These are phyloP conservation scores for Panzeria rudis DNA, from an alignment of 2,888 invertebrate genomes.

Conservation along the genomic window DNA sequence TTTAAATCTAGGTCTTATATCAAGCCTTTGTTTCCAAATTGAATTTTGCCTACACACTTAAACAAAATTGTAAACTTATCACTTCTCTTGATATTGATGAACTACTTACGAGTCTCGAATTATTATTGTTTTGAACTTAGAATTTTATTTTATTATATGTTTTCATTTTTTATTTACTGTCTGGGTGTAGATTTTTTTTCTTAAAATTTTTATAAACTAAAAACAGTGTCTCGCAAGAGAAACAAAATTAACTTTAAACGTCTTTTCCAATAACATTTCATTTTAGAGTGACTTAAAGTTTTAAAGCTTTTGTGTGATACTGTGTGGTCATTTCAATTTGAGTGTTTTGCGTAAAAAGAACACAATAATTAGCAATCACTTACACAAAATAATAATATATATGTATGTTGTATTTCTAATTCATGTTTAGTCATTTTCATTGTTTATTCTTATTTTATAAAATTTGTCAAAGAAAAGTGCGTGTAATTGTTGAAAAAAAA, in stretches of 20 bases:
- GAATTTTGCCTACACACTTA: background rate
- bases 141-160: background rate
- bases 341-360: background rate
- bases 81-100: background rate
- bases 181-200: background rate
- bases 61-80: slow-evolving; percentile 3
- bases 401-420: background rate
- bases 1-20: background rate
- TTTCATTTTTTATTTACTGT: background rate
- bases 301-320: background rate
- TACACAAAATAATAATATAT: background rate
- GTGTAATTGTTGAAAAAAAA: background rate
- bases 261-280: background rate
- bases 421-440: slow-evolving; percentile 1
- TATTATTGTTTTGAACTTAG: background rate
- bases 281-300: background rate
- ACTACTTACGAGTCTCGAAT: background rate
- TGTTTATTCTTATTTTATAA: background rate
- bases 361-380: background rate
- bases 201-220: background rate
- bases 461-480: slow-evolving; percentile 2
- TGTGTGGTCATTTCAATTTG: background rate
- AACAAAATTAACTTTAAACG: background rate
- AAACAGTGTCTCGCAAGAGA: background rate
- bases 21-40: background rate